Evolutionary conservation across 2,797 vertebrate species (phyloP), one percentile per base, ranked within the genome.

Genomic region (Staurois parvus): DNA sequence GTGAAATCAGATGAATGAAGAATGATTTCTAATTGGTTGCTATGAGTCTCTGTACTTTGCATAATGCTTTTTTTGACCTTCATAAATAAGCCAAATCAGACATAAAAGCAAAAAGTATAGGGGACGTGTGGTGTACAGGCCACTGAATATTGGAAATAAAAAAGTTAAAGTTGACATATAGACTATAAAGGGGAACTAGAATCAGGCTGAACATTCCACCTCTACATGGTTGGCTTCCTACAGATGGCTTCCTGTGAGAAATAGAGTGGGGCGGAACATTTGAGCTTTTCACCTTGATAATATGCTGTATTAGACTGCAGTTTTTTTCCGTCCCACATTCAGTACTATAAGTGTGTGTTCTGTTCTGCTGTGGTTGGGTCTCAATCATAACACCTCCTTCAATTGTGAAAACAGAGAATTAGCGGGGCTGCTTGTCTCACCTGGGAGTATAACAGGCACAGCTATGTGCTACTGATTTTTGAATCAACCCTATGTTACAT

Each of bases 161-260:
- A 48, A 48, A 21, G 52, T 59, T 17, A 59, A 34, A 12, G 28
- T 52, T 56, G 29, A 34, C 26, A n/a, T 59, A 28, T 24, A 70
- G 68, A 52, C 67, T 68, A 76, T 40, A 70, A 29, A 30, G 32
- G 66, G 30, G 64, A 28, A 28, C n/a, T 13, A 15, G 26, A 52
- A 70, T 45, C 37, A 2, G 12, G 28, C 59, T 19, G 28, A 85
- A 59, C 72, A 68, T 59, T 19, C 74, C 74, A 37, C 75, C 79
- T 86, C 67, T 78, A 37, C 75, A 79, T 42, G 30, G 26, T 17
- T 69, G 59, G 40, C 80, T 78, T 67, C 80, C 85, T 79, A 86
- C 75, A 73, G 68, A 42, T 40, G 32, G 69, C 80, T 83, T 86
- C 80, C 75, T 76, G 52, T 86, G 62, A 52, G 62, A 68, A 42